phyloP scores from a whole-genome alignment of 2,888 invertebrate genomes.

The Syritta pipiens region DNA sequence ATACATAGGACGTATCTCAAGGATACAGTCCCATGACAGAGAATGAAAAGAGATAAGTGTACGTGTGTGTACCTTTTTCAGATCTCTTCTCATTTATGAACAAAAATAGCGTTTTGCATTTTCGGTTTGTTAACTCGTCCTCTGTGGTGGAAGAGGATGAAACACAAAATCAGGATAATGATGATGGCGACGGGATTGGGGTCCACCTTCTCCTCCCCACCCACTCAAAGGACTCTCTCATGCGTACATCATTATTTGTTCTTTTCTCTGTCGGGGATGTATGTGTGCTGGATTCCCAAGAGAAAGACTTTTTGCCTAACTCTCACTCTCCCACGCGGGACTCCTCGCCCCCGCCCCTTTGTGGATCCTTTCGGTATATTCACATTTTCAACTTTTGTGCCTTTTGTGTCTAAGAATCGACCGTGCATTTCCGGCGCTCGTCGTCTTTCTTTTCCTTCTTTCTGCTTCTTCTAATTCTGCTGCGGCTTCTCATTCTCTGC shows the following conservation, averaged over 20 bases:
- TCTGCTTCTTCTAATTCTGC: slow-evolving; percentile 19
- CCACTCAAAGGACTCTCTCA: slow-evolving; percentile 76
- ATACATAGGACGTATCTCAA: not conserved
- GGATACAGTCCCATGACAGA: slow-evolving; percentile 23
- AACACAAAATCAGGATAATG: slow-evolving; percentile 44
- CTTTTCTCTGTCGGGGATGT: slow-evolving; percentile 50
- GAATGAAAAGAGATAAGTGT: slow-evolving; percentile 1
- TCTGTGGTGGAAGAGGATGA: slow-evolving; percentile 62
- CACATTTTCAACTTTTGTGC: slow-evolving; percentile 54
- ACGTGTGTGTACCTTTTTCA: slow-evolving; percentile 46
- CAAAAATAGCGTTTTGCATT: slow-evolving; percentile 66
- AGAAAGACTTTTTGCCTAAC: slow-evolving; percentile 51
- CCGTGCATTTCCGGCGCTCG: slow-evolving; percentile 71
- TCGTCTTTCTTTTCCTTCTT: slow-evolving; percentile 25
- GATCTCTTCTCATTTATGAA: slow-evolving; percentile 59
- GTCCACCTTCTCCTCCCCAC: slow-evolving; percentile 36
- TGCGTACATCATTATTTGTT: slow-evolving; percentile 79
- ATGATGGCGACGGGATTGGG: slow-evolving; percentile 58
- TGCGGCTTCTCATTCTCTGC: not conserved
- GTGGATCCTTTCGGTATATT: slow-evolving; percentile 14
- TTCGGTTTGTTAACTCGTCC: slow-evolving; percentile 71
- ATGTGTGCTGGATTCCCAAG: slow-evolving; percentile 51
- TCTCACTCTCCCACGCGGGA: slow-evolving; percentile 16
- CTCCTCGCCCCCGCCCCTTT: slow-evolving; percentile 10
- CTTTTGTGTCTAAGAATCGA: slow-evolving; percentile 71